A percentile compares a stretch with the other conserved stretches of the same genome.
Conservation (phyloP, 2,113 vertebrate species). For the Eurypyga helias region DNA sequence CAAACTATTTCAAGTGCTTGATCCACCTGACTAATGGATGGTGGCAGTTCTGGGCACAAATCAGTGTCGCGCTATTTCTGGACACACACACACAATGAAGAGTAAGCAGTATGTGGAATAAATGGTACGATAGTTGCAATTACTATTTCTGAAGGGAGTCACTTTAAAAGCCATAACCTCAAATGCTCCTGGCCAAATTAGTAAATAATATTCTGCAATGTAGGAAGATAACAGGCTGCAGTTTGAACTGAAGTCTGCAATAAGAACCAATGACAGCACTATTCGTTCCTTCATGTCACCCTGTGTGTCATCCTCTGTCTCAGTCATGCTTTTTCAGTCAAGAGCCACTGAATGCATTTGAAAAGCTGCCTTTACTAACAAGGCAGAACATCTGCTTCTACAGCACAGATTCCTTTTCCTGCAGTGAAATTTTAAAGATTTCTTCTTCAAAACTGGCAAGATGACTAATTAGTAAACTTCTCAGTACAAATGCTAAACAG, state of each 20-base stretch:
- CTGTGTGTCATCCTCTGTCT: not conserved
- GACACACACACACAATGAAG: not conserved
- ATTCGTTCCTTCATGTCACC: not conserved
- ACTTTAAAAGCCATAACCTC: not conserved
- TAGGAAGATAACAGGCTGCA: not conserved
- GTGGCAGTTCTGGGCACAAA: not conserved
- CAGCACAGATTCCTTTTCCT: constrained; percentile 4
- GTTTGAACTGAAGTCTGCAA: not conserved
- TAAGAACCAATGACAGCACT: not conserved
- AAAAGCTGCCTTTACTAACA: not conserved
- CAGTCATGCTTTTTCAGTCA: not conserved
- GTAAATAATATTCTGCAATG: not conserved
- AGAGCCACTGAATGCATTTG: not conserved
- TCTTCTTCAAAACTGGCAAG: constrained; percentile 14
- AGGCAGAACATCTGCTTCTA: constrained; percentile 15
- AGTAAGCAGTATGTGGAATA: rapidly evolving
- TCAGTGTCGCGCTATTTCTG: not conserved
- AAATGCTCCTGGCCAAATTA: not conserved
- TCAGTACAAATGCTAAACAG: not conserved
- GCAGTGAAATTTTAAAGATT: constrained; percentile 21
- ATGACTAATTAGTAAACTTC: constrained; percentile 43
- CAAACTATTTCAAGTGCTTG: not conserved
- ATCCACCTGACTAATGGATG: not conserved
- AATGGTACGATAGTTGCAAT: not conserved
- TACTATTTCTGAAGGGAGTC: not conserved